Base-by-base conservation (phyloP, 2,797 vertebrate genomes). In the Gastrophryne carolinensis region DNA sequence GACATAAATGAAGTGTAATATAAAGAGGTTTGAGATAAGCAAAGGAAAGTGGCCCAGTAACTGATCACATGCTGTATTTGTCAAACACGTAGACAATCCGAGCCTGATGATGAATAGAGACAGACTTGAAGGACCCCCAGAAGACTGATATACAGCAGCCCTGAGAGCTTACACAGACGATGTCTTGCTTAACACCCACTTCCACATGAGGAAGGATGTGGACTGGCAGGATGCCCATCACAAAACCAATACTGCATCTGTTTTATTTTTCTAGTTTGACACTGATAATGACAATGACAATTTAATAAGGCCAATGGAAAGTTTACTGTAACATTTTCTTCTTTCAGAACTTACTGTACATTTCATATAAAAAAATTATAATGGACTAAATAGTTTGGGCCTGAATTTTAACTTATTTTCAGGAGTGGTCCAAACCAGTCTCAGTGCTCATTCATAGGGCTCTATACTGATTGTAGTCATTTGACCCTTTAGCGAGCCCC, bases 151-250 rank as follows among this genome's bases (percentile, higher is more conserved):
- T 8, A 54, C 12, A 56, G 52, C 23, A 63, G 47, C 50, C 74
- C 56, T 53, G 29, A 30, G 66, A 34, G 58, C 47, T 70, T 76
- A 64, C 74, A 70, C 66, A 76, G 37, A 76, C 66, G 66, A 76
- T 76, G 74, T 76, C 49, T 76, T 66, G 64, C 66, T 11, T 10
- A 76, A 70, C 66, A 47, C 29, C 50, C 23, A 49, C 54, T 64
- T 64, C 66, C 47, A 53, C 74, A 54, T 62, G 58, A 70, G 74
- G 74, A 76, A 76, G 74, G 74, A 76, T 76, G 66, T 76, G 74
- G 74, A 30, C 58, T 76, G 74, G 74, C 74, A 76, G 21, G 6
- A 2, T 4, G 57, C 74, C 73, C 66, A 64, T 76, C 74, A 56
- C 13, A 63, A 76, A 76, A 70, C 74, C 65, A 76, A 54, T 34